Evolutionary conservation across 2,888 invertebrate species (phyloP), one percentile per base, ranked within the genome.

Genomic region (Ennomos quercinarius): DNA sequence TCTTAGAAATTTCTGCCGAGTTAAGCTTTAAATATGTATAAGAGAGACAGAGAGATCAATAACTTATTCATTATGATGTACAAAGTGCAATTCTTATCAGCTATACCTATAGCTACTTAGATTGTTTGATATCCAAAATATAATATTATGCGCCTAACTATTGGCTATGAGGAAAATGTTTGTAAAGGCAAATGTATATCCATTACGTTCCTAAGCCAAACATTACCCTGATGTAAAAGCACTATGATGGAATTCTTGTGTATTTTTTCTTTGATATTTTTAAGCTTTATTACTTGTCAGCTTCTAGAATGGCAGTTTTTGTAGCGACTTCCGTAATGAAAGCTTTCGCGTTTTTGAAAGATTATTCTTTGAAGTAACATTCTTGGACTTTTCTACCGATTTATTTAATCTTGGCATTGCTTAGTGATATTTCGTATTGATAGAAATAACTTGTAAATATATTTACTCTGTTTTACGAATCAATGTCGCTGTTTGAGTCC

Each of bases 251-350:
- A 63, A 59, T 61, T 64, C 61, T 61, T 63, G 47, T 64, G 60
- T 68, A 61, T 41, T 47, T 64, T 64, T 48, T 57, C 61, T 63
- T 65, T 67, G 54, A 62, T 62, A 64, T 47, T 47, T 49, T 50
- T 66, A 68, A 66, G 62, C 68, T 63, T 66, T 64, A 66, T 61
- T 63, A 63, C 64, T 62, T 63, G 63, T 58, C 58, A 63, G 41
- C 17, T 46, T 17, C 55, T 61, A 53, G 52, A 39, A 53, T 56
- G 57, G 37, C 65, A 62, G 47, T 63, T 62, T 41, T 57, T 45
- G 38, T 43, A 44, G 50, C 42, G 47, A 27, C 50, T 56, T 49
- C 47, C 42, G 38, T 43, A 47, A 55, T 43, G 13, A 61, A 54
- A 63, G 57, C 64, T 64, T 68, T 64, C 48, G 54, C 56, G 55